Evolutionary conservation across 2,113 vertebrate genomes (phyloP).

Genomic region (Xenus cinereus): DNA sequence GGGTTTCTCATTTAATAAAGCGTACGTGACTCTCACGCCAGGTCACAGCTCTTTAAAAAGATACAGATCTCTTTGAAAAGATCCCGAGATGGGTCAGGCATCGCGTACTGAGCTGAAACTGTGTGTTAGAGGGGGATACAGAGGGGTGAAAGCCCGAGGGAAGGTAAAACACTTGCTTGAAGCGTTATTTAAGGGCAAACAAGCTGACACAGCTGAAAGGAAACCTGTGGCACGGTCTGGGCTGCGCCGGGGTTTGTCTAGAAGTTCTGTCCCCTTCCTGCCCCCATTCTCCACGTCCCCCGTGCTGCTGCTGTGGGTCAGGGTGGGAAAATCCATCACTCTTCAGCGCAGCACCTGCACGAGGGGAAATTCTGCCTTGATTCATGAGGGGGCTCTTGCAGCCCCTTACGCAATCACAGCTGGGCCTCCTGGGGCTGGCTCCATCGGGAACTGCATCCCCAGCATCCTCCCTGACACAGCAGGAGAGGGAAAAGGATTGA

Average conservation of each 20-base stretch:
- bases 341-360: neutral
- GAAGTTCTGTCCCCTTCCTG: neutral
- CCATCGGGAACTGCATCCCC: neutral
- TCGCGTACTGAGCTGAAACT: neutral
- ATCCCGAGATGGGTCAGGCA: neutral
- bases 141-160: neutral
- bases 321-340: neutral
- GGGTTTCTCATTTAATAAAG: neutral
- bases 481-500: neutral
- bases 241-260: neutral
- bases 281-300: neutral
- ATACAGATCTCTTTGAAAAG: neutral
- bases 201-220: neutral
- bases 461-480: neutral
- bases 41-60: neutral
- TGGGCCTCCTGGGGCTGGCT: neutral
- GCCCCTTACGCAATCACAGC: neutral
- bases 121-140: neutral
- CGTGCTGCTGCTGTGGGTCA: neutral
- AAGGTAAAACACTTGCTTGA: neutral
- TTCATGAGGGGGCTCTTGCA: neutral
- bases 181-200: neutral
- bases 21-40: rapidly evolving
- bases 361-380: neutral
- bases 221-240: neutral